These are phyloP conservation scores for Ardeotis arabs DNA, from an alignment of 2,113 vertebrate genomes.

Conservation along the genomic window DNA sequence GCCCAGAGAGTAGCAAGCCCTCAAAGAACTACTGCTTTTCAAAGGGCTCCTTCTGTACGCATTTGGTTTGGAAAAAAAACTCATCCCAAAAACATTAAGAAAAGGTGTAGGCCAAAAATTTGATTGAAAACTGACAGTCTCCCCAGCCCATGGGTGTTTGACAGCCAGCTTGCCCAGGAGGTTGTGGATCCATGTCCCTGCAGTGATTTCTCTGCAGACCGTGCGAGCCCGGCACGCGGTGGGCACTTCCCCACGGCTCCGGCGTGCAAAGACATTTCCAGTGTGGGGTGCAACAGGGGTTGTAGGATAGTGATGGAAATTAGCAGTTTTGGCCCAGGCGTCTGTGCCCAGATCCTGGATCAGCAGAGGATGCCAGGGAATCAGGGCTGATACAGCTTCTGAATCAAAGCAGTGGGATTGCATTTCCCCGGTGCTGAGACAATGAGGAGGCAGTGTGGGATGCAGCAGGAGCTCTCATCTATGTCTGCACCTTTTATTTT, in stretches of 20 bases:
- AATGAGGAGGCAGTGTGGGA: background rate
- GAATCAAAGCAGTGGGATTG: background rate
- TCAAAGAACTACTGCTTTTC: background rate
- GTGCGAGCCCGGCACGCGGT: fast-evolving
- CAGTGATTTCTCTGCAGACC: background rate
- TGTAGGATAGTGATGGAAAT: background rate
- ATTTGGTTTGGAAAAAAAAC: no score
- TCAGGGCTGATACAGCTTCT: background rate
- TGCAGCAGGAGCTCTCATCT: background rate
- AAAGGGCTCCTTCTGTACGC: background rate
- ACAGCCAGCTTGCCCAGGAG: background rate
- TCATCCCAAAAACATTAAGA: background rate
- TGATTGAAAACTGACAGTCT: background rate
- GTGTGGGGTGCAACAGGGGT: background rate
- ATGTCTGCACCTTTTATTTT: background rate
- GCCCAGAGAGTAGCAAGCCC: background rate
- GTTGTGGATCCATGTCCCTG: background rate
- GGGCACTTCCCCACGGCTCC: background rate
- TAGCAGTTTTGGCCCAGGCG: background rate
- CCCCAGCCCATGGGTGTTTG: background rate
- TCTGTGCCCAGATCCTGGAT: background rate
- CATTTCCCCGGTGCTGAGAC: background rate
- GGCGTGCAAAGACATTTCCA: background rate
- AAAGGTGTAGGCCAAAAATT: background rate
- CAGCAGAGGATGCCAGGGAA: background rate